Base-by-base conservation (phyloP, 2,888 invertebrate genomes). In the Nomada hirtipes region DNA sequence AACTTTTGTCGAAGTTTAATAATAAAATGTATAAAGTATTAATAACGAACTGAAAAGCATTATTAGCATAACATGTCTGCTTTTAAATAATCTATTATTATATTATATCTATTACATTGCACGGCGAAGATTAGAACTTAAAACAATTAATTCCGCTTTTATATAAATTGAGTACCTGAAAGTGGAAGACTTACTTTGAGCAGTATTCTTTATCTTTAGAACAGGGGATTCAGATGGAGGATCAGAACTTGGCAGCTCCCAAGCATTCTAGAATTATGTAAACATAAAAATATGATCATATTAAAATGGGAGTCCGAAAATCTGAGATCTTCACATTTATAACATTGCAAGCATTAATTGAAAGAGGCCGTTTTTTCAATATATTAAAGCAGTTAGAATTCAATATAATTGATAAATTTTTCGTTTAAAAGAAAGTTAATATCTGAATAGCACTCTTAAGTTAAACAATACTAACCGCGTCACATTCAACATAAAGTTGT, bases 401-500 rank as follows among this genome's bases (percentile, higher is more conserved):
- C 23, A n/a, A 55, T 55, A 52, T 52, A 52, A 52, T n/a, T 18
- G 23, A 55, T 4, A 23, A 9, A 11, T n/a, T 9, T 59, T 44
- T 69, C 47, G 10, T 47, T 47, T 47, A 10, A 15, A 13, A 13
- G 47, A 13, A 15, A 47, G 10, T 13, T 47, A 47, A 47, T 44
- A 47, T 3, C 53, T 18, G 15, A 29, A 73, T 47, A 47, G 75
- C 61, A 36, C 70, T 82, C 23, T 53, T 68, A 76, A 76, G 63
- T 59, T 36, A 36, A 50, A 60, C 18, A 10, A 69, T 91, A 95
- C 95, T 95, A 95, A 97, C 97, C 90, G 96, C 95, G 94, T 97
- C 96, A 80, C 97, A 95, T 90, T 96, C 95, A 80, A 97, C 95
- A 82, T 95, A 94, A 85, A 97, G 94, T 36, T 96, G 96, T 61